Evolutionary conservation across 2,888 invertebrate species (phyloP).

Genomic region (Scaptomyza reducta): DNA sequence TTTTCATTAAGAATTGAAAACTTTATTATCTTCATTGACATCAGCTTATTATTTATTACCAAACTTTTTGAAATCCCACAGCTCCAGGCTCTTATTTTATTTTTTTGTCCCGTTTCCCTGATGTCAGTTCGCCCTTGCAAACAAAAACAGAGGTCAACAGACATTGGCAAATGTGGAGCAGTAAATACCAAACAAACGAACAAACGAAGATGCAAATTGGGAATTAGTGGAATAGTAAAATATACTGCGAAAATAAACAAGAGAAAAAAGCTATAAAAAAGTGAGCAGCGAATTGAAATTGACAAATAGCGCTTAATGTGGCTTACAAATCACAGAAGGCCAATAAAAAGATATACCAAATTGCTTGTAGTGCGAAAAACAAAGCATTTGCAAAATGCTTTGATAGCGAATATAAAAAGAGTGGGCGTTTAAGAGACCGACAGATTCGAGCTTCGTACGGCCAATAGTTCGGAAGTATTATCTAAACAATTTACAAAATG

Average conservation of each 20-base stretch:
- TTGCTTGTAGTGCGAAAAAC: slow-evolving; percentile 36
- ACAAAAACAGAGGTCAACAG: slow-evolving; percentile 26
- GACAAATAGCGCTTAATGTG: slow-evolving; percentile 46
- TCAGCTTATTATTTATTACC: neutral
- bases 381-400: slow-evolving; percentile 10
- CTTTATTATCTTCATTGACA: neutral
- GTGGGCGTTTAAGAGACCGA: slow-evolving; percentile 50
- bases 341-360: slow-evolving; percentile 37
- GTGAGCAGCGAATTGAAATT: slow-evolving; percentile 36
- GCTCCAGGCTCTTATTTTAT: neutral
- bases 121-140: slow-evolving; percentile 1
- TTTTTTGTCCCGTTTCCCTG: neutral
- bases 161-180: slow-evolving; percentile 25
- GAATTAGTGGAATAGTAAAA: slow-evolving; percentile 6
- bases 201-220: slow-evolving; percentile 35
- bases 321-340: slow-evolving; percentile 46
- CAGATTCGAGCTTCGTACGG: slow-evolving; percentile 56
- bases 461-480: slow-evolving; percentile 52
- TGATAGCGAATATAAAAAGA: slow-evolving; percentile 60
- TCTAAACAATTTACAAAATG: slow-evolving; percentile 54
- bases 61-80: neutral
- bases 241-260: slow-evolving; percentile 14
- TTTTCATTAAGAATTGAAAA: neutral
- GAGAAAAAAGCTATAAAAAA: slow-evolving; percentile 16
- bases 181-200: slow-evolving; percentile 19